These are phyloP conservation scores for Phyllotis vaccarum DNA, from an alignment of 2,797 vertebrate genomes.

Conservation along the genomic window DNA sequence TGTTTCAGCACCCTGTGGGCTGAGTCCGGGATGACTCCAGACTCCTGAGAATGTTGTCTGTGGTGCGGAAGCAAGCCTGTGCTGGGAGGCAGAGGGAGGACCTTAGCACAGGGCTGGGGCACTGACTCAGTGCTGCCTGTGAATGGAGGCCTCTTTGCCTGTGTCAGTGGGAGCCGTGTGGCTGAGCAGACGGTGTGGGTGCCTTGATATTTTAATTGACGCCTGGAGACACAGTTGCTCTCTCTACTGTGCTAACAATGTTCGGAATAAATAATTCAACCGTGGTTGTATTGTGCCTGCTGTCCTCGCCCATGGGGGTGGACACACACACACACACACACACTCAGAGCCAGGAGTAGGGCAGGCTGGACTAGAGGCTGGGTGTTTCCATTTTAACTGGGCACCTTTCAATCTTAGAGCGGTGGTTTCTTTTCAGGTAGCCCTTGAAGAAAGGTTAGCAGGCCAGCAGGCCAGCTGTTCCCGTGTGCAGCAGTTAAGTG, in stretches of 20 bases:
- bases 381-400: background rate
- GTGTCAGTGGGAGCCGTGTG: constrained; percentile 68
- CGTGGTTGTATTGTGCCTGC: constrained; percentile 66
- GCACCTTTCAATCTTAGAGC: background rate
- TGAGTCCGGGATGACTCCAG: background rate
- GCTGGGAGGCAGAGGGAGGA: background rate
- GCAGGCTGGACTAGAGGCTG: background rate
- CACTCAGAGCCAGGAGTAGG: constrained; percentile 33
- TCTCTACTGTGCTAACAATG: constrained; percentile 81
- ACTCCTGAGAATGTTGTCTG: background rate
- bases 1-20: background rate
- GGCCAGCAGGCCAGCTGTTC: background rate
- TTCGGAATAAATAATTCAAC: constrained; percentile 87
- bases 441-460: background rate
- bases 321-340: background rate
- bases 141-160: background rate
- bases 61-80: background rate
- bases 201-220: constrained; percentile 81
- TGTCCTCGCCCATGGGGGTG: constrained; percentile 48
- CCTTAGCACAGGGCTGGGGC: background rate
- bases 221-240: constrained; percentile 78
- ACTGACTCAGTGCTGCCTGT: rapidly evolving
- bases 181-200: constrained; percentile 75
- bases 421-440: background rate
- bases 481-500: constrained; percentile 1